phyloP scores from a whole-genome alignment of 2,888 invertebrate genomes.

The Xiphydria camelus region DNA sequence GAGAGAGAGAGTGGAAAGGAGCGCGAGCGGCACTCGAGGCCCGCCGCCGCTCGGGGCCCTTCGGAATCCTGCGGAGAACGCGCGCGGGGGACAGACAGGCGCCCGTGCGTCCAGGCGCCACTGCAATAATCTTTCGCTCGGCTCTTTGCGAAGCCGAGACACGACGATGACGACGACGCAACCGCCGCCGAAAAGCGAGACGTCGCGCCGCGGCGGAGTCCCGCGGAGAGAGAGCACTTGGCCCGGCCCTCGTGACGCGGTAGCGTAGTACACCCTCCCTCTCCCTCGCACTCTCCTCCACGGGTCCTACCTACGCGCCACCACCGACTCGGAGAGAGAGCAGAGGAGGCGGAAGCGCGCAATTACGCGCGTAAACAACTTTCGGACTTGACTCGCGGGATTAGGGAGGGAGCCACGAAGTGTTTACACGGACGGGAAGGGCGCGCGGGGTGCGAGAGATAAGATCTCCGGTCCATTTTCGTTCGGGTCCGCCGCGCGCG shows the following conservation, averaged over 20 bases:
- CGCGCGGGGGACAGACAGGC: conserved; percentile 5
- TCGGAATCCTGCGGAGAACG: not conserved
- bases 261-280: conserved; percentile 1
- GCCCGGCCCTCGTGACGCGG: conserved; percentile 12
- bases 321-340: conserved; percentile 10
- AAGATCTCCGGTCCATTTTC: conserved; percentile 19
- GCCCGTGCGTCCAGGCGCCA: conserved; percentile 5
- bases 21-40: not conserved
- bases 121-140: not conserved
- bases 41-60: not conserved
- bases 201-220: conserved; percentile 15
- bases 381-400: conserved; percentile 41
- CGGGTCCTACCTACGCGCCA: conserved; percentile 12
- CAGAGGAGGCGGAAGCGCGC: conserved; percentile 12
- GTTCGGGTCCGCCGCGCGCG: too few relatives aligned
- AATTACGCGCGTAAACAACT: conserved; percentile 16
- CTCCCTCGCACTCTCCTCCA: conserved; percentile 18
- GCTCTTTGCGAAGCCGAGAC: conserved; percentile 1
- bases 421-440: conserved; percentile 31
- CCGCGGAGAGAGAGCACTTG: too few relatives aligned
- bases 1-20: not conserved
- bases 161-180: too few relatives aligned
- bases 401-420: conserved; percentile 42
- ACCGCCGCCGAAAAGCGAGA: conserved; percentile 20
- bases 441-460: conserved; percentile 17